Evolutionary conservation across 2,888 invertebrate species (phyloP).

Genomic region (Eustalomyia histrio): DNA sequence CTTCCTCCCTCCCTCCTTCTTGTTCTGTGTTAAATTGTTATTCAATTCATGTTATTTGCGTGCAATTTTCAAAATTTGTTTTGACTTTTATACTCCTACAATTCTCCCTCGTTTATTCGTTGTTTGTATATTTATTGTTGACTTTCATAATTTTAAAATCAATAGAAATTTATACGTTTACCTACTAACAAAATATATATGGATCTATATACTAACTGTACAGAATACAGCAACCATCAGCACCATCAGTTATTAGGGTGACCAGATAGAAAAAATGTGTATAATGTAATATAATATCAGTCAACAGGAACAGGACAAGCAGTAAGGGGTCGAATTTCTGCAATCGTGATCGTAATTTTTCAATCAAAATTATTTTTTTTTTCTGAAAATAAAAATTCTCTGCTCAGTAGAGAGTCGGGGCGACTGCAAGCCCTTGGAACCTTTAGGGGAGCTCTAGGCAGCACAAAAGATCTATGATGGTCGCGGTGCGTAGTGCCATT

Average conservation of each 20-base stretch:
- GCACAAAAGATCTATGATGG: no score
- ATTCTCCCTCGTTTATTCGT: slow-evolving; percentile 38
- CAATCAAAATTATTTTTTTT: no score
- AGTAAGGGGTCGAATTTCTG: no score
- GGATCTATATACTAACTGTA: slow-evolving; percentile 40
- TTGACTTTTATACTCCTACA: slow-evolving; percentile 59
- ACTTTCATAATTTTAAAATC: slow-evolving; percentile 79
- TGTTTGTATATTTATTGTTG: slow-evolving; percentile 69
- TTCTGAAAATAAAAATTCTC: no score
- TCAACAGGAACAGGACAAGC: no score
- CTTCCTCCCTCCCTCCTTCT: background rate
- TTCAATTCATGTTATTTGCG: slow-evolving; percentile 64
- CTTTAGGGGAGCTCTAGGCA: no score
- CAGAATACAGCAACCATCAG: background rate
- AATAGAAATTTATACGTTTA: slow-evolving; percentile 78
- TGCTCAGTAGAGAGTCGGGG: no score
- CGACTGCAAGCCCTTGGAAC: no score
- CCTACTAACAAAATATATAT: slow-evolving; percentile 32
- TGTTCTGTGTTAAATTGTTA: slow-evolving; percentile 50
- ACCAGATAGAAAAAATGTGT: background rate
- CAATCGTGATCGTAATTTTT: no score
- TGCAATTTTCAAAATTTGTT: slow-evolving; percentile 63
- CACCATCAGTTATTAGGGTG: slow-evolving; percentile 1
- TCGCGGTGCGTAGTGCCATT: no score
- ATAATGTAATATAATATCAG: no score